phyloP scores from a whole-genome alignment of 2,888 invertebrate species.

The Conomelus anceps region DNA sequence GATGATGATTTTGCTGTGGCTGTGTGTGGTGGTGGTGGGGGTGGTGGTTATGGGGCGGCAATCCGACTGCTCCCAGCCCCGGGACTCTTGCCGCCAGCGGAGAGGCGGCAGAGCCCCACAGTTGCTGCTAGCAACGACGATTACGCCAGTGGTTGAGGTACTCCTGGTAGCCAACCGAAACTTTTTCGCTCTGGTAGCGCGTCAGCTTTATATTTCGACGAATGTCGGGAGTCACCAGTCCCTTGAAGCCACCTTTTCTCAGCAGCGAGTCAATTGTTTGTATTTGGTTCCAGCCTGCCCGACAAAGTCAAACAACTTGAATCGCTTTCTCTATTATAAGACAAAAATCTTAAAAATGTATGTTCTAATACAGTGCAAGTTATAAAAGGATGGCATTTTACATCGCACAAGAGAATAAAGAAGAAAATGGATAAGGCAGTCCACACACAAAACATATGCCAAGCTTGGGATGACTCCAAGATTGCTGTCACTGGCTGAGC shows the following conservation, averaged over 20 bases:
- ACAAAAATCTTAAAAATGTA: too few species aligned
- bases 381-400: too few species aligned
- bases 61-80: conserved; percentile 32
- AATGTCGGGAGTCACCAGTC: conserved; percentile 78
- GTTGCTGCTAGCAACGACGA: conserved; percentile 67
- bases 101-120: conserved; percentile 47
- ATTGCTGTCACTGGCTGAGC: too few species aligned
- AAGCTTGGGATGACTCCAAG: too few species aligned
- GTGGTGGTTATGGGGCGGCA: conserved; percentile 38
- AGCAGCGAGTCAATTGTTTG: conserved; percentile 97
- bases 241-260: conserved; percentile 94
- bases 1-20: too few species aligned
- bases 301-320: not conserved
- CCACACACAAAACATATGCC: too few species aligned
- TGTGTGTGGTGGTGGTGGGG: conserved; percentile 3
- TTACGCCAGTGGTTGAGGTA: conserved; percentile 61
- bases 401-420: too few species aligned
- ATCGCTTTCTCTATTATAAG: too few species aligned
- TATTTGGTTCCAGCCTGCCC: conserved; percentile 93
- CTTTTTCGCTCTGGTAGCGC: conserved; percentile 93
- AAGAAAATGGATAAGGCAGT: too few species aligned
- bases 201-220: conserved; percentile 88
- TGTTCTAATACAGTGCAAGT: too few species aligned
- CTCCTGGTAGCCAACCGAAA: conserved; percentile 80
- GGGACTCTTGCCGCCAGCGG: conserved; percentile 10